Evolutionary conservation across 2,797 vertebrate genomes (phyloP), one percentile per base, ranked within the genome.

Genomic region (Acanthiza pusilla): DNA sequence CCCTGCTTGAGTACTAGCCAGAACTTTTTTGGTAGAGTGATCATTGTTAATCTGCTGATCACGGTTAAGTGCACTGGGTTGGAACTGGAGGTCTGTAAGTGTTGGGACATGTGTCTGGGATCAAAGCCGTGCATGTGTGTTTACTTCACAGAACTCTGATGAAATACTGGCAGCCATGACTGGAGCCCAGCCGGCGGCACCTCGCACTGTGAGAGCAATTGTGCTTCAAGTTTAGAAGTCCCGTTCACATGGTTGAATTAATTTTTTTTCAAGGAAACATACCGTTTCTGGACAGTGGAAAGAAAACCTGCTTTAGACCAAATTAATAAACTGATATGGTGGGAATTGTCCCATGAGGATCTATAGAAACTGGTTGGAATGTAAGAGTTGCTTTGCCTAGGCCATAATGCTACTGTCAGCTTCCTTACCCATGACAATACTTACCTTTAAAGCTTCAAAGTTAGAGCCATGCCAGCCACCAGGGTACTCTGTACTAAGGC

Each of bases 351-450:
- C 40, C 0, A 0, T 27, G 26, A 38, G 27, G 66, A 76, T 81
- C 58, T 92, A 45, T 47, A 40, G 74, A 70, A 72, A 29, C 4
- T 48, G 45, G 17, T 60, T 75, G 51, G 15, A 47, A 9, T 51
- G 43, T 13, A 32, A 40, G 40, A 13, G 34, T 47, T 67, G 32
- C 20, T 85, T 71, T 88, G 57, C 47, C 50, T 57, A 16, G 13
- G n/a, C 13, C 1, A 0, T 54, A 60, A 0, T 13, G 15, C 40
- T 42, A 1, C 23, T 42, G 32, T 67, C 36, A 65, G 1, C 27
- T 47, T 65, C 45, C 55, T 76, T 47, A 47, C 23, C 32, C 3
- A 1, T 47, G 11, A 16, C 36, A 57, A 3, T 61, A 27, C 30
- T 7, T 45, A 29, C 20, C 17, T 61, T 65, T 36, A 60, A 79